These are phyloP conservation scores for Macrotis lagotis DNA, from an alignment of 2,113 vertebrate species.

Conservation along the genomic window DNA sequence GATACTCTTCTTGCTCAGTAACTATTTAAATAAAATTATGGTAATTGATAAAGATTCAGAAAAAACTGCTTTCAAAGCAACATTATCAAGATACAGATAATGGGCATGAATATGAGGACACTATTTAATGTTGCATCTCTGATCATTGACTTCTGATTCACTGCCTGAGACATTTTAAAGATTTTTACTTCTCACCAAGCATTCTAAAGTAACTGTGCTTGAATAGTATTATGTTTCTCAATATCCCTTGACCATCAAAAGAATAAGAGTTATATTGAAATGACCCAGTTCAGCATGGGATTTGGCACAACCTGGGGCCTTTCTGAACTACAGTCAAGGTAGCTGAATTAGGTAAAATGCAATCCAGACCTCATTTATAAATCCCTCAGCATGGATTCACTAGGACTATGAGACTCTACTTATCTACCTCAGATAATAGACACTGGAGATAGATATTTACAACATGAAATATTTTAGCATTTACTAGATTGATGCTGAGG, in stretches of 20 bases:
- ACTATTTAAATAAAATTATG: neutral
- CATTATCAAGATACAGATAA: neutral
- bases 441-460: neutral
- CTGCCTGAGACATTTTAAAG: neutral
- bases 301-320: neutral
- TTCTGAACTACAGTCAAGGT: neutral
- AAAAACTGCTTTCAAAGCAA: neutral
- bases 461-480: neutral
- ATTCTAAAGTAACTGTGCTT: neutral
- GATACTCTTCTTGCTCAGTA: neutral
- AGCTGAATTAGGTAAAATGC: neutral
- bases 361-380: neutral
- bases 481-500: accelerated
- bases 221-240: neutral
- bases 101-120: neutral
- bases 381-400: neutral
- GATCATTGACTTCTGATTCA: no score
- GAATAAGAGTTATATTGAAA: neutral
- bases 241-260: neutral
- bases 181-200: neutral
- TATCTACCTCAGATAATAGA: neutral
- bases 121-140: neutral
- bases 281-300: neutral
- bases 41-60: neutral
- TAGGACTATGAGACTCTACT: neutral